These are phyloP conservation scores for Gryon sp. DNA, from an alignment of 1,140 invertebrate species.

Conservation along the genomic window DNA sequence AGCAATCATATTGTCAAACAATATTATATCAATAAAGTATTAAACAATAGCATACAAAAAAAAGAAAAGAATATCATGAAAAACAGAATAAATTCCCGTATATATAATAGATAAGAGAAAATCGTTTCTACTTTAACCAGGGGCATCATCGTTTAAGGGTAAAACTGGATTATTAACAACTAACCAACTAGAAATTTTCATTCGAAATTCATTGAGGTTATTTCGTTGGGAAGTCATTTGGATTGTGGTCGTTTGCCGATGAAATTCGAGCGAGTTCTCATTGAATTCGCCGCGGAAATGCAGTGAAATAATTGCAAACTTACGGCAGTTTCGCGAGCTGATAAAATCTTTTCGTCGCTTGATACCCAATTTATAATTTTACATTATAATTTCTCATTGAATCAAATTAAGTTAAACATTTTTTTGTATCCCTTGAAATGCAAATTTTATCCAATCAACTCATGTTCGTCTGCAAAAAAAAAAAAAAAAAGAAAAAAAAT, in stretches of 20 bases:
- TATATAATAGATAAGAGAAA: background rate
- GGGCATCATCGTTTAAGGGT: slow-evolving; percentile 18
- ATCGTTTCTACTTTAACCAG: background rate
- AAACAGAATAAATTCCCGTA: background rate
- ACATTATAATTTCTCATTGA: slow-evolving; percentile 30
- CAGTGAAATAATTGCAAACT: slow-evolving; percentile 43
- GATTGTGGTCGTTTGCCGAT: slow-evolving; percentile 39
- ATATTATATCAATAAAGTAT: no score
- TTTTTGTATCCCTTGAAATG: no score
- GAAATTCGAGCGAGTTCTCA: slow-evolving; percentile 47
- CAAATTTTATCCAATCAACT: no score
- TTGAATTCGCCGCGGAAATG: slow-evolving; percentile 40
- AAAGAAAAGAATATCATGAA: background rate
- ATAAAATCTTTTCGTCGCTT: slow-evolving; percentile 41
- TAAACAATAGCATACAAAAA: no score
- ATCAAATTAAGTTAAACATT: no score
- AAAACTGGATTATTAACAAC: slow-evolving; percentile 44
- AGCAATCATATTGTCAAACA: no score
- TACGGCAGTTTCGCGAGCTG: slow-evolving; percentile 48
- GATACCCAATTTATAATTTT: slow-evolving; percentile 48
- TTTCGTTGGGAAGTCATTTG: slow-evolving; percentile 51
- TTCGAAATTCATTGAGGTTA: slow-evolving; percentile 46
- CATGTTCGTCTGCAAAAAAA: no score
- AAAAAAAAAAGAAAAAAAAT: no score
- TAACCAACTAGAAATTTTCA: slow-evolving; percentile 52